Evolutionary conservation across 2,797 vertebrate genomes (phyloP).

Genomic region (Sebastes baramenuke): DNA sequence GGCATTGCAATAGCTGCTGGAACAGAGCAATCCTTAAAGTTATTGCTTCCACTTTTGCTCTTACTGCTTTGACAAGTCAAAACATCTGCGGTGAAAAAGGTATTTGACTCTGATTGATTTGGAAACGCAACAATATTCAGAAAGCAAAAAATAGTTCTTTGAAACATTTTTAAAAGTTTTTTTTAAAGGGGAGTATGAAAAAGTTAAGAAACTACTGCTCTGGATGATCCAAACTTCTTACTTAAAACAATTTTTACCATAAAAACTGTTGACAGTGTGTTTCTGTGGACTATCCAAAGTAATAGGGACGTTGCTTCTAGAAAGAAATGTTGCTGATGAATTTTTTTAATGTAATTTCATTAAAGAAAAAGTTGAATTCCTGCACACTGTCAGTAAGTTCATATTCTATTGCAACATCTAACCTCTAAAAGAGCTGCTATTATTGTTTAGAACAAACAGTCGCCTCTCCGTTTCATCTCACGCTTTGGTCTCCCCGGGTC

Average conservation of each 20-base stretch:
- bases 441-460: too few species aligned
- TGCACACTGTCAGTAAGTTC: neutral
- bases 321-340: neutral
- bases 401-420: neutral
- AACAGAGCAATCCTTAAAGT: neutral
- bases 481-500: too few species aligned
- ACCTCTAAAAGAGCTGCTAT: too few species aligned
- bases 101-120: neutral
- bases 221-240: neutral
- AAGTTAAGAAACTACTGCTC: neutral
- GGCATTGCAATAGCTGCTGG: neutral
- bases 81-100: neutral
- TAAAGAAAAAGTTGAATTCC: neutral
- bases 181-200: neutral
- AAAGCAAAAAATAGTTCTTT: neutral
- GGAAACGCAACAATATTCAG: neutral
- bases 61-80: neutral
- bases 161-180: neutral
- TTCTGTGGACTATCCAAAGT: neutral
- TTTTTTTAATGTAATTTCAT: neutral
- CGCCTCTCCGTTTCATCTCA: too few species aligned
- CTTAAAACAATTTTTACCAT: neutral
- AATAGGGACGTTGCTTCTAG: neutral
- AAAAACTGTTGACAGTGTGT: neutral
- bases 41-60: neutral